These are phyloP conservation scores for Uloborus diversus DNA, from an alignment of 1,140 invertebrate genomes.

Conservation along the genomic window DNA sequence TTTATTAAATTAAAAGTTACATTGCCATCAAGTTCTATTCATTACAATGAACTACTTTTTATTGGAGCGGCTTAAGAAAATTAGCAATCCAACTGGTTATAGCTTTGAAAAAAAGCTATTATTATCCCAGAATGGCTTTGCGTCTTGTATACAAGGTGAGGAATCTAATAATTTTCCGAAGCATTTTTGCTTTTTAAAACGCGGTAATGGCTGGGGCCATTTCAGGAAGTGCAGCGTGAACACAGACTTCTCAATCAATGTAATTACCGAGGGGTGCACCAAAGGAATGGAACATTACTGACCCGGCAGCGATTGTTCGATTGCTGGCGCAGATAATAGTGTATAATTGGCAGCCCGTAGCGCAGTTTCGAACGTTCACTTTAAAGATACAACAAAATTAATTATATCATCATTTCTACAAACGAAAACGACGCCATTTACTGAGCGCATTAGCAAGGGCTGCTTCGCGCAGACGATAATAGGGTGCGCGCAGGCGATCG, in stretches of 20 bases:
- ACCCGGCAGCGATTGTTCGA: slow-evolving; percentile 20
- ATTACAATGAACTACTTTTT: no score
- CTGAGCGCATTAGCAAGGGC: slow-evolving; percentile 5
- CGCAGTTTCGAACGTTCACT: slow-evolving; percentile 26
- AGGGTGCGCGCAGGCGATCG: neutral
- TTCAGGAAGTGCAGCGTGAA: slow-evolving; percentile 20
- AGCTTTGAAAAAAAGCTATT: neutral
- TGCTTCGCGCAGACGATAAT: no score
- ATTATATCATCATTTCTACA: slow-evolving; percentile 46
- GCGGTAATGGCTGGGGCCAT: slow-evolving; percentile 11
- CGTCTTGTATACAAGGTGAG: neutral
- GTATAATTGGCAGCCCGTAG: slow-evolving; percentile 19
- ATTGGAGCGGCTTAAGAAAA: neutral
- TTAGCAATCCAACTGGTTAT: neutral
- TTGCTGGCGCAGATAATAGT: slow-evolving; percentile 25
- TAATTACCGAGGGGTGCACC: slow-evolving; percentile 3
- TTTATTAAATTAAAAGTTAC: no score
- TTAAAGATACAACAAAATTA: slow-evolving; percentile 46
- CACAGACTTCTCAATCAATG: slow-evolving; percentile 36
- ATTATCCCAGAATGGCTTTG: no score
- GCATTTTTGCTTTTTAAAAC: slow-evolving; percentile 16
- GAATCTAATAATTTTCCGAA: neutral
- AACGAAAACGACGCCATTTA: slow-evolving; percentile 23
- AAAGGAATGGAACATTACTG: neutral
- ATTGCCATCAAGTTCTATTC: neutral